Conservation (phyloP, 1,140 invertebrate genomes). For the Orius insidiosus region DNA sequence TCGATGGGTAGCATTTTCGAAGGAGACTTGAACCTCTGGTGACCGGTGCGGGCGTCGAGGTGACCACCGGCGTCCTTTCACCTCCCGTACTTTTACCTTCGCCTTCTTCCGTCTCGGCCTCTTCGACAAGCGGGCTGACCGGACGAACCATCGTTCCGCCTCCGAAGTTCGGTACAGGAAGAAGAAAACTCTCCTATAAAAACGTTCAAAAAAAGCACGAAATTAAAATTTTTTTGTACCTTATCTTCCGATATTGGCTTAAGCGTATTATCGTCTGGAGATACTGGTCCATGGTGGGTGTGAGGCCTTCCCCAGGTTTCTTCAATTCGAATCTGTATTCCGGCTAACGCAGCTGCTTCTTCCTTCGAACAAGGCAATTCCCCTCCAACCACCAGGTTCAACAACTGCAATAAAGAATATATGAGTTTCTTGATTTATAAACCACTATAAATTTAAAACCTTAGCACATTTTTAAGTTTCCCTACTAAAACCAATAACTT, state of each 20-base stretch:
- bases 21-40: slow-evolving; percentile 19
- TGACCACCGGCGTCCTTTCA: slow-evolving; percentile 24
- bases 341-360: slow-evolving; percentile 46
- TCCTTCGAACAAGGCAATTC: slow-evolving; percentile 49
- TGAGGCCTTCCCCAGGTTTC: slow-evolving; percentile 37
- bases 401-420: slow-evolving; percentile 32
- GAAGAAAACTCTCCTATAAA: slow-evolving; percentile 24
- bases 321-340: slow-evolving; percentile 47
- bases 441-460: no score
- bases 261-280: slow-evolving; percentile 22
- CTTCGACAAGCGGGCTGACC: slow-evolving; percentile 24
- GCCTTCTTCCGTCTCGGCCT: slow-evolving; percentile 24
- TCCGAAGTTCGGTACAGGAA: slow-evolving; percentile 25
- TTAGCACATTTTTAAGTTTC: no score
- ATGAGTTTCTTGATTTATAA: no score
- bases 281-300: slow-evolving; percentile 17
- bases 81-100: slow-evolving; percentile 13
- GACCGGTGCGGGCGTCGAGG: slow-evolving; percentile 10
- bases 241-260: slow-evolving; percentile 26
- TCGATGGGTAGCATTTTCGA: slow-evolving; percentile 25
- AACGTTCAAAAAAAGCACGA: background rate
- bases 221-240: slow-evolving; percentile 15
- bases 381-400: slow-evolving; percentile 42
- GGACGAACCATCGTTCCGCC: slow-evolving; percentile 24
- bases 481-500: no score